phyloP scores from a whole-genome alignment of 2,888 invertebrate genomes.

The Tethea ocularis region DNA sequence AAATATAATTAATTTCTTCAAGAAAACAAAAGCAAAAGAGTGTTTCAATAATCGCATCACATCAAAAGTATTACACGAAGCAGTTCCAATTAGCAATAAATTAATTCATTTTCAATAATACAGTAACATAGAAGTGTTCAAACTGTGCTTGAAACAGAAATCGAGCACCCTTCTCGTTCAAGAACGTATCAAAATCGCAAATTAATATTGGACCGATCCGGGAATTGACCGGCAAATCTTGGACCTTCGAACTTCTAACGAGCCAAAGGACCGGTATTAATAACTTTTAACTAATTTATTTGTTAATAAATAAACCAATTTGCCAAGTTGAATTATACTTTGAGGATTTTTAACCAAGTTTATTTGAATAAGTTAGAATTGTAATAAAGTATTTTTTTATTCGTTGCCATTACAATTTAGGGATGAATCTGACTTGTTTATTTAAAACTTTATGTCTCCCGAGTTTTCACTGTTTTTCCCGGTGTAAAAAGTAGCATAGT shows the following conservation, averaged over 20 bases:
- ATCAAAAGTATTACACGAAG: neutral
- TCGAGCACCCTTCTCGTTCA: slow-evolving; percentile 8
- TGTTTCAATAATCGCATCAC: neutral
- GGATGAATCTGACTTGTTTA: neutral
- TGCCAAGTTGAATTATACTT: neutral
- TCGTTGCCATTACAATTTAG: neutral
- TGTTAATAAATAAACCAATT: slow-evolving; percentile 27
- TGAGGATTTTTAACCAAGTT: neutral
- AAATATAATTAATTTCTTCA: neutral
- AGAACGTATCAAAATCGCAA: slow-evolving; percentile 35
- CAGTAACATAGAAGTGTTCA: slow-evolving; percentile 5
- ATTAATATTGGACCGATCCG: slow-evolving; percentile 36
- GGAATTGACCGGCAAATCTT: slow-evolving; percentile 32
- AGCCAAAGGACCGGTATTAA: slow-evolving; percentile 25
- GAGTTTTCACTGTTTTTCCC: too few species aligned
- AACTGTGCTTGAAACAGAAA: neutral
- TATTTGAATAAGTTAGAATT: neutral
- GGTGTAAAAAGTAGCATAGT: too few species aligned
- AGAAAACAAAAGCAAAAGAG: neutral
- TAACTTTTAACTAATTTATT: slow-evolving; percentile 32
- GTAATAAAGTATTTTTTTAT: neutral
- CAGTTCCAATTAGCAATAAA: neutral
- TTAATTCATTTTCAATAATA: neutral
- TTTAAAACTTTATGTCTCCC: too few species aligned
- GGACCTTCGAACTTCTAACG: slow-evolving; percentile 32